Conservation (phyloP, 2,797 vertebrate species). For the Channallabes apus region DNA sequence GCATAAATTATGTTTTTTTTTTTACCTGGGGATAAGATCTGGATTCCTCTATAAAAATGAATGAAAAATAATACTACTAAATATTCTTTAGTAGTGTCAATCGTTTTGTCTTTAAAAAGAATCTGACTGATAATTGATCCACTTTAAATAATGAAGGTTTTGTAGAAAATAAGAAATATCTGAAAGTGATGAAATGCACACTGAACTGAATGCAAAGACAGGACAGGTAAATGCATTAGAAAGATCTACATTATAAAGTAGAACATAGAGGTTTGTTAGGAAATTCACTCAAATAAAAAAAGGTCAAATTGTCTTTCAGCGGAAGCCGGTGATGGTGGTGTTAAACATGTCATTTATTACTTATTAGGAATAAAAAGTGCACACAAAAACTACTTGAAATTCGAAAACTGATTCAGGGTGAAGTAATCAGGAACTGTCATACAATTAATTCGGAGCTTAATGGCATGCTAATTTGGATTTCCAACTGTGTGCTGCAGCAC, state of each 20-base stretch:
- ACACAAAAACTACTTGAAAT: slow-evolving; percentile 24
- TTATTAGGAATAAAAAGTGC: background rate
- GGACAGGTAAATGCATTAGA: background rate
- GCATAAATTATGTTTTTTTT: background rate
- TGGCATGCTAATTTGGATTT: slow-evolving; percentile 6
- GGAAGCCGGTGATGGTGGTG: background rate
- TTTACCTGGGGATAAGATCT: background rate
- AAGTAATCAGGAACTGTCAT: slow-evolving; percentile 2
- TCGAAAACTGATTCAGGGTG: slow-evolving; percentile 7
- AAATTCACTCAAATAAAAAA: background rate
- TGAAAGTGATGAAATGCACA: background rate
- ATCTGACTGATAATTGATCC: background rate
- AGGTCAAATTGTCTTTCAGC: background rate
- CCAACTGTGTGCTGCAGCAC: background rate
- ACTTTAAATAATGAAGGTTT: background rate
- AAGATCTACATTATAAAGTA: background rate
- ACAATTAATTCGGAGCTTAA: slow-evolving; percentile 9
- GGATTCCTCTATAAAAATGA: background rate
- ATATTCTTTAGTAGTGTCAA: background rate
- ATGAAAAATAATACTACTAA: background rate
- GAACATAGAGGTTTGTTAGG: background rate
- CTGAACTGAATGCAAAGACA: background rate
- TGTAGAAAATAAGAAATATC: background rate
- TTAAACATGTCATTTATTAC: slow-evolving; percentile 3
- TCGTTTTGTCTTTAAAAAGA: background rate